Evolutionary conservation across 2,888 invertebrate genomes (phyloP), one percentile per base, ranked within the genome.

Genomic region (Coremacera marginata): DNA sequence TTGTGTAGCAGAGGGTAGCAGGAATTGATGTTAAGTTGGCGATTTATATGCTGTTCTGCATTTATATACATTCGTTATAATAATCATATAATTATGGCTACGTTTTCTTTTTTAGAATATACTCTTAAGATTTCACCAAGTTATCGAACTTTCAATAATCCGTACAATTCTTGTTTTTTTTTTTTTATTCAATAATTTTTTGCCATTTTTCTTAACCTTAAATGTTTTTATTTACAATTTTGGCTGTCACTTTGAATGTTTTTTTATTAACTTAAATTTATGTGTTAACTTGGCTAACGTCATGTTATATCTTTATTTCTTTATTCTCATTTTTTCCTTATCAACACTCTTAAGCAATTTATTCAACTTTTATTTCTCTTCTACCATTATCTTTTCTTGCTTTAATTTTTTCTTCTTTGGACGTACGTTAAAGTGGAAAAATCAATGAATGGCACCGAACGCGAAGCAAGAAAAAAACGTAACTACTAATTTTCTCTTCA

Each of bases 391-490:
- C 34, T 27, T 27, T 14, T 72, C 51, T n/a, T 19, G 22, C 34
- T 75, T n/a, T 31, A 31, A 31, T 16, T 37, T 65, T 37, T 22
- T 16, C 19, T 25, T 8, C 22, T 67, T 22, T 60, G 65, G 57
- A 62, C 63, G 63, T 51, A 77, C 62, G 31, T 52, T 73, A 79
- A 83, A 82, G 80, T 84, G 85, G 84, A 85, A 85, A 85, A 85
- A 85, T 85, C 85, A 85, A 85, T 86, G 85, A 86, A 86, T 82
- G 82, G 79, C 81, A 81, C 22, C 60, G 76, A 67, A 73, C 70
- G 72, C 76, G 68, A 68, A 44, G 44, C 31, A 44, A 44, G 3
- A 11, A 27, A 72, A 25, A 72, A 72, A 72, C 44, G 49, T 67
- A 60, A 62, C 72, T 19, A 57, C 71, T 55, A 31, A 55, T 16